phyloP scores from a whole-genome alignment of 2,113 vertebrate genomes.

The Chitala chitala region DNA sequence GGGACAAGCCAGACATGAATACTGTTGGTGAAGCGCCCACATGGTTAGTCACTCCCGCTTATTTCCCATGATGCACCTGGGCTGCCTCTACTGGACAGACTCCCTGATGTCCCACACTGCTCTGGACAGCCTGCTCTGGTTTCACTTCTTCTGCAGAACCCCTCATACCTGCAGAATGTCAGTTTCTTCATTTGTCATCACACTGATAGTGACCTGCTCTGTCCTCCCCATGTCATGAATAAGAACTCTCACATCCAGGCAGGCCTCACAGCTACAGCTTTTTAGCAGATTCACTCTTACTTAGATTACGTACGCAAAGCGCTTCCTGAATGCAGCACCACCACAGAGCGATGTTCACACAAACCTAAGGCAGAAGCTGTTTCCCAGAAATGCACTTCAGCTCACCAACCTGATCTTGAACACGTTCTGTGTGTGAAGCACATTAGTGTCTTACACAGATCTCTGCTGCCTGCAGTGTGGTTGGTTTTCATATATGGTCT shows the following conservation, averaged over 20 bases:
- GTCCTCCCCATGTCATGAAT: too few species aligned
- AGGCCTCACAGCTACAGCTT: too few species aligned
- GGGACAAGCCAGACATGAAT: too few species aligned
- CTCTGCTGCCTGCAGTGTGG: background rate
- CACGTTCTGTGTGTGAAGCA: too few species aligned
- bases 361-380: background rate
- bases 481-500: background rate
- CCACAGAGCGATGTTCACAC: background rate
- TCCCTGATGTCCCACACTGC: too few species aligned
- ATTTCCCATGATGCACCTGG: background rate
- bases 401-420: background rate
- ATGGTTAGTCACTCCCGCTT: background rate
- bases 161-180: background rate
- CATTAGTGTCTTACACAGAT: background rate
- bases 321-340: background rate
- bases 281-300: background rate
- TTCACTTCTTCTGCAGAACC: background rate
- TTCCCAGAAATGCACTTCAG: background rate
- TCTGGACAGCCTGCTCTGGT: background rate
- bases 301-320: background rate
- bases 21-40: background rate
- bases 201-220: too few species aligned
- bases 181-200: conserved; percentile 5
- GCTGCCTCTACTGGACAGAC: background rate
- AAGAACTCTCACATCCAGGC: too few species aligned